phyloP scores from a whole-genome alignment of 2,113 vertebrate genomes.

The Semnopithecus entellus region DNA sequence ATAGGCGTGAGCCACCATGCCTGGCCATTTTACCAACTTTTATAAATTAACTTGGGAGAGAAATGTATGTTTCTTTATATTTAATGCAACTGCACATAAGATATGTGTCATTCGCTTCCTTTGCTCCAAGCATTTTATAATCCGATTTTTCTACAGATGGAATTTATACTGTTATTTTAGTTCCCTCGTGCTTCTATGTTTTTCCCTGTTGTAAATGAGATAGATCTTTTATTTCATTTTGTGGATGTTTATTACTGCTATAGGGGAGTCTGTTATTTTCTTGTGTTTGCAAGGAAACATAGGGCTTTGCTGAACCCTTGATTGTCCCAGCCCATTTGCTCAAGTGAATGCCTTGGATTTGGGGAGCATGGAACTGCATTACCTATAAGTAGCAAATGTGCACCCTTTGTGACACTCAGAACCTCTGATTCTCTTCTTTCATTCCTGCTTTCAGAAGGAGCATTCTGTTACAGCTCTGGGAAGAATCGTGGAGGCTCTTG shows the following conservation, averaged over 20 bases:
- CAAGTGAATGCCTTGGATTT: neutral
- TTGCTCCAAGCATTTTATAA: conserved; percentile 37
- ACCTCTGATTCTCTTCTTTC: neutral
- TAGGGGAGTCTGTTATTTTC: neutral
- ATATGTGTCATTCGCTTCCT: conserved; percentile 45
- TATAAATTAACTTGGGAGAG: conserved; percentile 21
- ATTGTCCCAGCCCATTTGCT: neutral
- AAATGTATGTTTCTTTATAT: conserved; percentile 51
- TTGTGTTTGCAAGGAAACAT: neutral
- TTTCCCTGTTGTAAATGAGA: neutral
- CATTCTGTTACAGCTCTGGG: neutral
- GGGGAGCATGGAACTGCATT: neutral
- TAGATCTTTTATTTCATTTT: conserved; percentile 17
- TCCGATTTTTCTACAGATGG: conserved; percentile 7
- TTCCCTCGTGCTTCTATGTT: conserved; percentile 48
- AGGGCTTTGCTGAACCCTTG: neutral
- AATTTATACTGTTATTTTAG: conserved; percentile 39
- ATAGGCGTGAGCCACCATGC: too few species aligned
- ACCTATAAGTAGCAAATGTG: neutral
- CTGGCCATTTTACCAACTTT: conserved; percentile 18
- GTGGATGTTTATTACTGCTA: neutral
- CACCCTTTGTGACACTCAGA: neutral
- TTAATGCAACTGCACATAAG: neutral
- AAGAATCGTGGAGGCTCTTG: neutral
- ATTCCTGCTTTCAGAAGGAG: neutral